Evolutionary conservation across 1,140 invertebrate species (phyloP).

Genomic region (Dryas iulia): DNA sequence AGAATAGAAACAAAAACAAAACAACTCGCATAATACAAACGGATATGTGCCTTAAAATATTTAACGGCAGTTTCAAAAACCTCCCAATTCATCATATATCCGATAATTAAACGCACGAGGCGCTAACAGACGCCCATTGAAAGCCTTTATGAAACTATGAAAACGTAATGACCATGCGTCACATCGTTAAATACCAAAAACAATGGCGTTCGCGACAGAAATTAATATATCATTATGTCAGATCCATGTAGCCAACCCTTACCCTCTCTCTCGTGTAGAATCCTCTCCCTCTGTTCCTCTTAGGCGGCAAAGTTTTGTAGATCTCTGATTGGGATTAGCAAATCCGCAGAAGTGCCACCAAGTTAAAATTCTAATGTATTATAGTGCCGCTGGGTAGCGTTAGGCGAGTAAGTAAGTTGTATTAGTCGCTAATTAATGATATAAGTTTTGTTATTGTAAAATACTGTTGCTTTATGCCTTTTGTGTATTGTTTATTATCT

Average conservation of each 20-base stretch:
- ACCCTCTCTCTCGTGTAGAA: constrained; percentile 38
- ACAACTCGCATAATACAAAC: constrained; percentile 15
- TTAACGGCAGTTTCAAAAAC: constrained; percentile 21
- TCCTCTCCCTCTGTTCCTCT: constrained; percentile 38
- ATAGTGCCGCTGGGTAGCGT: constrained; percentile 56
- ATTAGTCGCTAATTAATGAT: constrained; percentile 20
- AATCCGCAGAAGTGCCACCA: constrained; percentile 57
- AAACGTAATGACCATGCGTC: constrained; percentile 78
- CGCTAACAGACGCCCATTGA: constrained; percentile 59
- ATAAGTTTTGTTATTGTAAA: constrained; percentile 9
- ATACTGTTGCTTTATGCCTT: not conserved
- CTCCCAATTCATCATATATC: constrained; percentile 44
- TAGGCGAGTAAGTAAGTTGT: constrained; percentile 19
- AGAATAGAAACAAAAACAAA: not conserved
- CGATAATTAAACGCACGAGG: constrained; percentile 70
- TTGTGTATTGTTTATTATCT: not conserved
- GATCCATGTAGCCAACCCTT: constrained; percentile 74
- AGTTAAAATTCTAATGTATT: constrained; percentile 73
- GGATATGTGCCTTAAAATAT: constrained; percentile 13
- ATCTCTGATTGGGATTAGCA: constrained; percentile 76
- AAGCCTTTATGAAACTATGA: constrained; percentile 78
- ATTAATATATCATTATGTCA: constrained; percentile 82
- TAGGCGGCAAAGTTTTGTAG: constrained; percentile 63
- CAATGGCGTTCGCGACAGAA: constrained; percentile 75
- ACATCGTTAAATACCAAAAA: constrained; percentile 77